Base-by-base conservation (phyloP, 37 sponge, comb jelly and placozoan genomes). In the Chondrilla cf. caribensis region DNA sequence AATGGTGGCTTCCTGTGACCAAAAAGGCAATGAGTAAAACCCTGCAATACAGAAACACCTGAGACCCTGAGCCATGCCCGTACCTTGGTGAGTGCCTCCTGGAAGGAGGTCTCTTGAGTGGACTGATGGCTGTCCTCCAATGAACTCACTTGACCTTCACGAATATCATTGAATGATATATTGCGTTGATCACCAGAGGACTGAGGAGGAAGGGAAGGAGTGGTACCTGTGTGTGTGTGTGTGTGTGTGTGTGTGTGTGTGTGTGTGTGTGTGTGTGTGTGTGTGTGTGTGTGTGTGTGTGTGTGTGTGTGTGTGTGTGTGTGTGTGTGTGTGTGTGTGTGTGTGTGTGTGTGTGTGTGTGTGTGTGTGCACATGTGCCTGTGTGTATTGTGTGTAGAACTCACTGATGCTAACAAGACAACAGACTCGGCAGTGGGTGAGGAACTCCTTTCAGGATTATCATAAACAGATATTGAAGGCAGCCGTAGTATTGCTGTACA, bases 381-480 rank as follows among this genome's bases (percentile, higher is more conserved):
- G n/a, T n/a, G n/a, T n/a, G n/a, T n/a, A n/a, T n/a, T 47, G 51
- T 47, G 51, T 11, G 21, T 9, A 18, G 5, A 9, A 70, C 72
- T 70, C 40, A 70, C 72, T 31, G 72, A 38, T 29, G 72, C 11
- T 29, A 70, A 19, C 5, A 70, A 38, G 21, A 70, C 29, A 3
- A 70, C 40, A 33, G 72, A 70, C 19, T 70, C 7, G 7, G 72
- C 19, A 5, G 40, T 8, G 18, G 29, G 18, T 32, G 72, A 70
- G 19, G 11, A 35, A 19, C 7, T 4, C 39, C 72, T 5, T 4
- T 70, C 72, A 33, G 72, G 3, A 19, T 5, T 31, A 7, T 70
- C 72, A 70, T 70, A 70, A 22, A 70, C 29, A 7, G 72, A 70
- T 4, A 70, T 37, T 21, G 72, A 70, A 7, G 72, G 72, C 35